Conservation (phyloP, 1,140 invertebrate genomes). For the Zaprionus nigranus region DNA sequence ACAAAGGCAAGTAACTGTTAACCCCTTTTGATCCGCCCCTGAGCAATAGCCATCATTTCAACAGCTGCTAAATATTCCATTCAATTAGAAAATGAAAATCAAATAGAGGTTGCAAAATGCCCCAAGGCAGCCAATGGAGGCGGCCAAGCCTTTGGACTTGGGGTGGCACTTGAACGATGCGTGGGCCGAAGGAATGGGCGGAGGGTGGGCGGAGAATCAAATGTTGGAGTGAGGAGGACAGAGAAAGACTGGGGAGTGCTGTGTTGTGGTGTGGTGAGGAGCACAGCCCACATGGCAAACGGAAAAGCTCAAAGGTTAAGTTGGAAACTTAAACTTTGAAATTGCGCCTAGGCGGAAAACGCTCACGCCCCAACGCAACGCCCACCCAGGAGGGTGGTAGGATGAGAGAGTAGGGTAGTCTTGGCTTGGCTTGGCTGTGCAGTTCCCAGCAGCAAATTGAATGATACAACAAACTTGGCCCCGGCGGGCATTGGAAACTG, state of each 20-base stretch:
- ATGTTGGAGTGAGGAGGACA: neutral
- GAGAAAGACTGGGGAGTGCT: neutral
- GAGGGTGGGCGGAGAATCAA: neutral
- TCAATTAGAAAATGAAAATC: conserved; percentile 79
- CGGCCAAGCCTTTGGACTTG: neutral
- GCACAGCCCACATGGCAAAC: conserved; percentile 32
- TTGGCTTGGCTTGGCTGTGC: neutral
- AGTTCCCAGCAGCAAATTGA: conserved; percentile 53
- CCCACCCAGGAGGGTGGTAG: conserved; percentile 30
- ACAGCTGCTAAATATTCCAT: conserved; percentile 78
- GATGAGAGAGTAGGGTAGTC: neutral
- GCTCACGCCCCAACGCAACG: conserved; percentile 49
- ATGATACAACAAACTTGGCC: conserved; percentile 57
- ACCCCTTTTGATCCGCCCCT: neutral
- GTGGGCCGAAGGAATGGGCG: neutral
- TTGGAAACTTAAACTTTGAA: conserved; percentile 77
- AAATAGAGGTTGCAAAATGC: conserved; percentile 65
- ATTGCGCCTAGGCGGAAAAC: conserved; percentile 47
- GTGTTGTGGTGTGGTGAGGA: neutral
- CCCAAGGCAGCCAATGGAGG: conserved; percentile 13
- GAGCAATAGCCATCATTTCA: conserved; percentile 35
- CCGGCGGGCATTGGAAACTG: conserved; percentile 24
- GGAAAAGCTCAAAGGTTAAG: conserved; percentile 76
- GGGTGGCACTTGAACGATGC: neutral
- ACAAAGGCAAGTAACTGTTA: neutral